Evolutionary conservation across 1,140 invertebrate species (phyloP), one percentile per base, ranked within the genome.

Genomic region (Oppia nitens): DNA sequence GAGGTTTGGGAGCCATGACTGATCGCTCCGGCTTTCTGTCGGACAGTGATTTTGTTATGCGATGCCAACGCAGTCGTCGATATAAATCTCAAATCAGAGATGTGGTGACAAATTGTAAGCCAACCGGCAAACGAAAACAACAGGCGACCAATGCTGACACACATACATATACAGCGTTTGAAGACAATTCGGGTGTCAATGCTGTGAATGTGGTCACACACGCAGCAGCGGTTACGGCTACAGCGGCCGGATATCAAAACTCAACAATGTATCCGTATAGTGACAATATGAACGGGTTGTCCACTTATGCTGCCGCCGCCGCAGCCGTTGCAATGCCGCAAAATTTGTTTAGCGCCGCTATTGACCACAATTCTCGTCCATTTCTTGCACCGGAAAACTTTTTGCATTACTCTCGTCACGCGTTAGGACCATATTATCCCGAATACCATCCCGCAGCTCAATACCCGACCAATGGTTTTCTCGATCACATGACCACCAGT

Each of bases 81-180:
- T 92, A 92, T 71, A 94, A 94, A 70, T 91, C 87, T 4, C 89
- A 93, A 71, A 74, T 92, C 3, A 74, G 88, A 28, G 91, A 95
- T 72, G 92, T 93, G 69, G 74, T 94, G 4, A 90, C 87, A 3
- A 91, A 87, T 1, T 92, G 88, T 70, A 24, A 29, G 9, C 20
- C 57, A 17, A 48, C 51, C 78, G 88, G 55, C 94, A 94, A 70
- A 79, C 88, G 66, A 89, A 57, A 55, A 47, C 27, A 12, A 12
- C 6, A 17, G n/a, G 20, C 26, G 12, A 21, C 58, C 25, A 14
- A 17, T 45, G 40, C 21, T 12, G 21, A 25, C 6, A 52, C 1
- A 52, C 14, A 20, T 14, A 23, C 12, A 25, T 51, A 27, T 12
- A 32, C 24, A 9, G 25, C 57, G 27, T 21, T 28, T 20, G 17